Percentiles rank a stretch among this genome's conserved stretches.
These are phyloP conservation scores for Lochmaea capreae DNA, from an alignment of 2,888 invertebrate genomes.

Conservation along the genomic window DNA sequence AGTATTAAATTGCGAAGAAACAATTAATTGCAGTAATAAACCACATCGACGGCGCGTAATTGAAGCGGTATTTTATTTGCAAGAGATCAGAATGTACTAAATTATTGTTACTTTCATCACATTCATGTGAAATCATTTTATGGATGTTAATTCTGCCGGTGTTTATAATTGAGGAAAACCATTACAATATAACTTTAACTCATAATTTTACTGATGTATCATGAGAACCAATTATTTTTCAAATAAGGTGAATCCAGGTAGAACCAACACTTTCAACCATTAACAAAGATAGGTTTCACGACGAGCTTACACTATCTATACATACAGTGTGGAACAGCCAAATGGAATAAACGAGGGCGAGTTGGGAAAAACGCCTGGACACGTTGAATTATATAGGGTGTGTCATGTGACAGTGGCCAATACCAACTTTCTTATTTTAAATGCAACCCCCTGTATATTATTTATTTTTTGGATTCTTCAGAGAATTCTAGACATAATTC, in stretches of 20 bases:
- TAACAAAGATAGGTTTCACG: slow-evolving; percentile 8
- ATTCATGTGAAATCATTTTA: slow-evolving; percentile 8
- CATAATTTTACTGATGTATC: neutral
- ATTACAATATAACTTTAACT: slow-evolving; percentile 3
- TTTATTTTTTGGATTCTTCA: no score
- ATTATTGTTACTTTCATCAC: slow-evolving; percentile 8
- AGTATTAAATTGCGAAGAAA: slow-evolving; percentile 1
- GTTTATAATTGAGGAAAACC: slow-evolving; percentile 7
- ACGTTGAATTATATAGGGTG: no score
- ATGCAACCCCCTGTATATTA: no score
- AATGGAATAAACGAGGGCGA: no score
- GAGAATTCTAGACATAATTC: no score
- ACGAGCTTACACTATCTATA: no score
- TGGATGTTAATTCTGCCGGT: slow-evolving; percentile 8
- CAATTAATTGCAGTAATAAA: slow-evolving; percentile 3
- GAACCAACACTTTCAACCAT: slow-evolving; percentile 3
- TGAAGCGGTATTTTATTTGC: slow-evolving; percentile 6
- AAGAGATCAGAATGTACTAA: slow-evolving; percentile 6
- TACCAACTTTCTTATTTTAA: no score
- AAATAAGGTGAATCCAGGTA: slow-evolving; percentile 6
- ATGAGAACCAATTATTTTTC: slow-evolving; percentile 6
- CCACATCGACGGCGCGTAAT: slow-evolving; percentile 8
- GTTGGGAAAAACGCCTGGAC: no score
- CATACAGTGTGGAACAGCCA: no score
- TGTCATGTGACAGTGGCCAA: no score